phyloP scores from a whole-genome alignment of 2,888 invertebrate genomes.

The Spodoptera littoralis region DNA sequence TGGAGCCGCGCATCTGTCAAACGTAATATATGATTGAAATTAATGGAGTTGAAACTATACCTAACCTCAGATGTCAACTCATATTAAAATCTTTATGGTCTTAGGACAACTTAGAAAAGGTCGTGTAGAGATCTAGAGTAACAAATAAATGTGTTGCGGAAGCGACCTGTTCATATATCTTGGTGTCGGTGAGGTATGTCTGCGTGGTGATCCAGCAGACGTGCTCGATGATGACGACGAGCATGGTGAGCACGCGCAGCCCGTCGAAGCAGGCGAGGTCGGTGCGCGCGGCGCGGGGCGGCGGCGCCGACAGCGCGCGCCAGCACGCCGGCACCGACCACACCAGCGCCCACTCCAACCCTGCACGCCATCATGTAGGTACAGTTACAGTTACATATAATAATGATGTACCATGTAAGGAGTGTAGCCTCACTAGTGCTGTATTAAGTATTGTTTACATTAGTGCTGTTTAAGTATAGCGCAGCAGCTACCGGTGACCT shows the following conservation, averaged over 20 bases:
- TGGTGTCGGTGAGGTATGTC: conserved; percentile 74
- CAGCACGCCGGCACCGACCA: conserved; percentile 78
- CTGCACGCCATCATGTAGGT: conserved; percentile 45
- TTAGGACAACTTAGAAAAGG: no score
- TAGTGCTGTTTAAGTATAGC: no score
- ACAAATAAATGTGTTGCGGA: background rate
- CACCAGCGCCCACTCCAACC: conserved; percentile 68
- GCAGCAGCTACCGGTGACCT: no score
- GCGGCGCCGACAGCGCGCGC: conserved; percentile 66
- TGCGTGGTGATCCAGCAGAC: conserved; percentile 82
- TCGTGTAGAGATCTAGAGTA: no score
- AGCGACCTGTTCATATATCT: conserved; percentile 73
- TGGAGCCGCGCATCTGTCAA: conserved; percentile 69
- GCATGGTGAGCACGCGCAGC: conserved; percentile 80
- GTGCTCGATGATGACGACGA: conserved; percentile 83
- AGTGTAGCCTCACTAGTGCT: no score
- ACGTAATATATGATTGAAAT: no score
- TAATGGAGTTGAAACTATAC: no score
- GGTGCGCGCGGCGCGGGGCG: conserved; percentile 61
- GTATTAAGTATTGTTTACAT: no score
- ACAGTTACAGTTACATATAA: no score
- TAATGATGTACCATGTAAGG: no score
- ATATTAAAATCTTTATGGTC: no score
- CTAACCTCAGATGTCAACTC: no score
- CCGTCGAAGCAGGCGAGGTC: conserved; percentile 81